These are phyloP conservation scores for Polyommatus icarus DNA, from an alignment of 2,888 invertebrate genomes.

Conservation along the genomic window DNA sequence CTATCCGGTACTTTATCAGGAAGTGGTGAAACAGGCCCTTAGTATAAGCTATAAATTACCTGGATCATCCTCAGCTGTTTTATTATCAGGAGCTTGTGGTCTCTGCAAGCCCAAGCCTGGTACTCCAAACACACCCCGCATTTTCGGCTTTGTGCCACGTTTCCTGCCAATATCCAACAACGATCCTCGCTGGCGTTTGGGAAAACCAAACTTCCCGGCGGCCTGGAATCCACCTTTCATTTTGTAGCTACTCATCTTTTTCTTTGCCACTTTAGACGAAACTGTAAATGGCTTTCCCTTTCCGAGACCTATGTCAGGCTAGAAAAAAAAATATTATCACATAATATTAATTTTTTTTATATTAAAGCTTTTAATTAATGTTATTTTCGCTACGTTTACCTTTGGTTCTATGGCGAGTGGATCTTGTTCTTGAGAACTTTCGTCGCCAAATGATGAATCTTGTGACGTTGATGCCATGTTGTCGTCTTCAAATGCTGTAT, in stretches of 20 bases:
- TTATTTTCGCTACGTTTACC: constrained; percentile 47
- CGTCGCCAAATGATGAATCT: constrained; percentile 82
- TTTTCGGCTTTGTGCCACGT: constrained; percentile 92
- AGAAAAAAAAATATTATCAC: constrained; percentile 34
- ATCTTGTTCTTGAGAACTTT: constrained; percentile 71
- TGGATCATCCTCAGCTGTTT: constrained; percentile 73
- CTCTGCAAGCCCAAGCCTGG: constrained; percentile 88
- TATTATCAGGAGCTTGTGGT: constrained; percentile 81
- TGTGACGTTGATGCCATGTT: constrained; percentile 83
- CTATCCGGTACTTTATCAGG: too few relatives aligned
- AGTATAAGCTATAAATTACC: constrained; percentile 49
- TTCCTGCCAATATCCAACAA: constrained; percentile 88
- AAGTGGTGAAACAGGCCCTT: too few relatives aligned
- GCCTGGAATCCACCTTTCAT: constrained; percentile 83
- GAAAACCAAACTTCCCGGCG: constrained; percentile 85
- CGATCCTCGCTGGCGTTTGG: constrained; percentile 84
- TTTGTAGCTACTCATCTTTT: constrained; percentile 85
- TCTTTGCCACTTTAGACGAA: constrained; percentile 87
- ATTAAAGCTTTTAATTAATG: not conserved
- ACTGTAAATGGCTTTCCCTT: constrained; percentile 90
- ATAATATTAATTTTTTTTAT: too few relatives aligned
- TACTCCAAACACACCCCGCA: constrained; percentile 90
- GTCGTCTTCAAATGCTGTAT: constrained; percentile 84
- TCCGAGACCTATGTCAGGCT: constrained; percentile 84
- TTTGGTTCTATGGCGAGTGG: constrained; percentile 74